Evolutionary conservation across 2,797 vertebrate genomes (phyloP), one percentile per base, ranked within the genome.

Genomic region (Muscicapa striata): DNA sequence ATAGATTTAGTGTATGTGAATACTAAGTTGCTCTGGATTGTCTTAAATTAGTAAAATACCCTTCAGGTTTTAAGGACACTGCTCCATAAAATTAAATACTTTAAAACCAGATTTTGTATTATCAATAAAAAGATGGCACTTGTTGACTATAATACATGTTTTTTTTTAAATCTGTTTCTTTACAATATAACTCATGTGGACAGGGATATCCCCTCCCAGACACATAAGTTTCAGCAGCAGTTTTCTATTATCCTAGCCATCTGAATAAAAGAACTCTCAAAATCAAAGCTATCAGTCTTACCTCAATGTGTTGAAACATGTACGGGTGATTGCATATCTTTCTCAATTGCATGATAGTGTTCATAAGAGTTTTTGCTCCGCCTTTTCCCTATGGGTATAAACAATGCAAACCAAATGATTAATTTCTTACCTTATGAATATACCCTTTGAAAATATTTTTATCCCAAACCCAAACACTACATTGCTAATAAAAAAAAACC

Each of bases 261-360:
- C 51, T 41, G 46, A 77, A 84, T 45, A 64, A 85, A 72, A 80
- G 30, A 51, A 46, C 3, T 32, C 43, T 62, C n/a, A 76, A 54
- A 86, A 81, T 51, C 66, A 79, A 69, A 55, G 13, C 14, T n/a
- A 1, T 15, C 8, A 79, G 57, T 75, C 98, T 94, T 91, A 98
- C 98, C 98, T 98, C 98, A 54, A 99, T 99, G 95, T 99, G 99
- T 76, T 99, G 99, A 96, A 99, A 99, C 99, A 99, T 99, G 69
- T 99, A 99, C 0, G 99, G 99, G 70, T 99, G 99, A 97, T 99
- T 99, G 96, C 99, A 99, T 97, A 99, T 99, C 97, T 99, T 99
- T 95, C 99, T 98, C 97, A 99, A 95, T 94, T 99, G 99, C 99
- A 99, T 99, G 96, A 99, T 99, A 70, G 99, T 99, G 97, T 99